Conservation (phyloP, 2,888 invertebrate species). For the Catocala sponsa region DNA sequence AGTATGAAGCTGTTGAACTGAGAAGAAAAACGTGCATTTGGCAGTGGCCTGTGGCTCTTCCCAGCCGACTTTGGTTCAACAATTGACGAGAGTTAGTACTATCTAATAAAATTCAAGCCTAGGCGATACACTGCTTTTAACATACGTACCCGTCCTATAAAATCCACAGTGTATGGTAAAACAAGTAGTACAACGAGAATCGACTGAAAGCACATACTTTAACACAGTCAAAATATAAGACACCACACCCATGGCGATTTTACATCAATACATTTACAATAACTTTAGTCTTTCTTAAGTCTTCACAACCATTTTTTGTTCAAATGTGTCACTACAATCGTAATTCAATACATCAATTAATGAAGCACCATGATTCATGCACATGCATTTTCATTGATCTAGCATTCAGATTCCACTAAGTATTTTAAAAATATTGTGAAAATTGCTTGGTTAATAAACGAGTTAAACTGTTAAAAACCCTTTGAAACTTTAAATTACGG, state of each 20-base stretch:
- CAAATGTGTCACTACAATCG: neutral
- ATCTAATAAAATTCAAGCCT: slow-evolving; percentile 1
- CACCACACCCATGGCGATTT: slow-evolving; percentile 18
- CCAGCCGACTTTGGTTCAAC: slow-evolving; percentile 1
- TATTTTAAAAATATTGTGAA: too few relatives aligned
- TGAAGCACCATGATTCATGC: neutral
- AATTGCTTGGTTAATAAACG: too few relatives aligned
- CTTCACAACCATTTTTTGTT: slow-evolving; percentile 36
- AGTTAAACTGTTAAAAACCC: too few relatives aligned
- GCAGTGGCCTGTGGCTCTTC: slow-evolving; percentile 28
- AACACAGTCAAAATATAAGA: slow-evolving; percentile 21
- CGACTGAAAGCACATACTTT: slow-evolving; percentile 12
- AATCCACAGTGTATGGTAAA: neutral
- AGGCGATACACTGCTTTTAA: slow-evolving; percentile 4
- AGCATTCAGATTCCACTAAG: too few relatives aligned
- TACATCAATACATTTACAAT: slow-evolving; percentile 27
- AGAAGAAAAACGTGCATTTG: slow-evolving; percentile 30
- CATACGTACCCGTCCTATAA: slow-evolving; percentile 1
- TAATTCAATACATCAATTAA: neutral
- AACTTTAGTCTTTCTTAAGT: neutral
- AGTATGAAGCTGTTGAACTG: slow-evolving; percentile 17
- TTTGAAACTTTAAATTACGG: too few relatives aligned
- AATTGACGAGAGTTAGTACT: slow-evolving; percentile 14
- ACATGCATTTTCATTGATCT: too few relatives aligned
- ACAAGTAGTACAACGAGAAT: neutral